Evolutionary conservation across 1,140 invertebrate species (phyloP), one percentile per base, ranked within the genome.

Genomic region (Drosophila ambigua): DNA sequence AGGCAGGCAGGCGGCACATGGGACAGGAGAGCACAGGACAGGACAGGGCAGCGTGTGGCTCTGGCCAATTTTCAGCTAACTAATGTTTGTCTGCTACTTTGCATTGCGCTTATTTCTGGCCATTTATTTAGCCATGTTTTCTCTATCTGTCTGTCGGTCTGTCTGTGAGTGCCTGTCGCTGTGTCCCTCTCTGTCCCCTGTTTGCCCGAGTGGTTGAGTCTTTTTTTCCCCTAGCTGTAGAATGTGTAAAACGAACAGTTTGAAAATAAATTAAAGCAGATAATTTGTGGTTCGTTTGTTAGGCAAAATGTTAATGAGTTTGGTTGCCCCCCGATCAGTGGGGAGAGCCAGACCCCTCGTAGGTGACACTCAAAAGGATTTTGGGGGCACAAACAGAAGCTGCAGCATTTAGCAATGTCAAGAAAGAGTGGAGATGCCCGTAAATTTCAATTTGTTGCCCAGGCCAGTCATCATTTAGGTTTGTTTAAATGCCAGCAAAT

Each of bases 241-340:
- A 23, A 13, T 35, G 43, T 28, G 15, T 11, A 28, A 9, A 63
- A 57, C 46, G 24, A 7, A 23, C 49, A 76, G 35, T 76, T 76
- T 76, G 54, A 55, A 61, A 73, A 51, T 58, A 53, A 79, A 75
- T 75, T 82, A 69, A 68, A 65, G 43, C 20, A 64, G 66, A 77
- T 81, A 81, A 87, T 81, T 84, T 84, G 82, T 62, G 81, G 81
- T 77, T 55, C 58, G 68, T 77, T 87, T 85, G 81, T 44, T 77
- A 41, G 66, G 66, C 51, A 77, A 73, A 63, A 79, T 71, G 67
- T 71, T 71, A 71, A 71, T 71, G 67, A 71, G 67, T 53, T 71
- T 15, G 67, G 51, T 69, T 55, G 43, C 15, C 13, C 15, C 13
- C 20, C 28, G 28, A 24, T 20, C 13, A 26, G 20, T 6, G 5